Conservation (phyloP, 2,113 vertebrate species). For the Ivindomyrus marchei region DNA sequence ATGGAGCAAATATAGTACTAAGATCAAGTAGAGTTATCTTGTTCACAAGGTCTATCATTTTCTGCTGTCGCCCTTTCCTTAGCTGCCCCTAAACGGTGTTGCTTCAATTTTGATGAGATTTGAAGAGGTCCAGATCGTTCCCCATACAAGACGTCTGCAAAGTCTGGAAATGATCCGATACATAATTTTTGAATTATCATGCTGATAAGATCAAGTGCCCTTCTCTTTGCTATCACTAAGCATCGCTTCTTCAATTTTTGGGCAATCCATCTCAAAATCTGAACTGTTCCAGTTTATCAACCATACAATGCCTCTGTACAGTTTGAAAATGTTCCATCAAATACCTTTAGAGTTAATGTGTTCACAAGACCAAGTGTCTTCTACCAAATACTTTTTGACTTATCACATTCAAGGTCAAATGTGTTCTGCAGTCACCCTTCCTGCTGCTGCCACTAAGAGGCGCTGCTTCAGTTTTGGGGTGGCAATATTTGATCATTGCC, state of each 20-base stretch:
- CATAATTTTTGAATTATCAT: neutral
- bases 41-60: neutral
- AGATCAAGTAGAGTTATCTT: neutral
- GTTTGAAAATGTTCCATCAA: too few species aligned
- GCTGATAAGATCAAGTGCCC: neutral
- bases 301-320: neutral
- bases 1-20: neutral
- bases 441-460: neutral
- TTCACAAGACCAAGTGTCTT: neutral
- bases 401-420: neutral
- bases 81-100: neutral
- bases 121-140: neutral
- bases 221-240: neutral
- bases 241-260: neutral
- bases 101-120: neutral
- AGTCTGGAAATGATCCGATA: neutral
- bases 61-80: neutral
- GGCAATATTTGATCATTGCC: too few species aligned
- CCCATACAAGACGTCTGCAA: neutral
- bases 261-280: neutral
- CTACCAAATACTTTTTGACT: neutral
- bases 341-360: too few species aligned
- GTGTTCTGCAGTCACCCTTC: neutral
- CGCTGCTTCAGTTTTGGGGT: neutral
- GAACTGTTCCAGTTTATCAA: neutral